A percentile compares a stretch with the other conserved stretches of the same genome.
Conservation (phyloP, 2,797 vertebrate species). For the Momotus momota region DNA sequence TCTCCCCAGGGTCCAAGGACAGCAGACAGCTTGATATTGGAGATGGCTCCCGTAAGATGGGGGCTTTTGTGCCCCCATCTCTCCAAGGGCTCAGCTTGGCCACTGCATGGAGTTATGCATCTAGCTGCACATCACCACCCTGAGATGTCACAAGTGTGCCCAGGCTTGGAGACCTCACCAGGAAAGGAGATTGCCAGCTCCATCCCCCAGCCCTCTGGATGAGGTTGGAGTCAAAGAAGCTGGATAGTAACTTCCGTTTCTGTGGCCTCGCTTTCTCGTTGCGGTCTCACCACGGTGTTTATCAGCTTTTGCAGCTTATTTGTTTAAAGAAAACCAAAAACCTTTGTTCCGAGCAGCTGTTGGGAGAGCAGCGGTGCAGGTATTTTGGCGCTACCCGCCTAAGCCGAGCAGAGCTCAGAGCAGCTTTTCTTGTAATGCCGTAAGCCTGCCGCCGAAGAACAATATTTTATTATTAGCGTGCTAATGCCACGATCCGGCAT, state of each 20-base stretch:
- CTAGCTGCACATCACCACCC: not conserved
- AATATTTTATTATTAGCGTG: not conserved
- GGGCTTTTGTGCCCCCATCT: not conserved
- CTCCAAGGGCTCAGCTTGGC: not conserved
- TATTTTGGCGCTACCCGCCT: rapidly evolving
- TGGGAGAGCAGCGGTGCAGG: not conserved
- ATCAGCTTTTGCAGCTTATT: not conserved
- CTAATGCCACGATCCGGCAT: not conserved
- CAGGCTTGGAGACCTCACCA: rapidly evolving
- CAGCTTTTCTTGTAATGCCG: not conserved
- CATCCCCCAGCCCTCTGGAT: not conserved
- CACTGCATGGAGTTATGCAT: no score
- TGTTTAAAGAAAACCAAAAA: not conserved
- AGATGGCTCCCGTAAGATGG: rapidly evolving
- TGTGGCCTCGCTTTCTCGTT: not conserved
- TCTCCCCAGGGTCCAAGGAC: not conserved
- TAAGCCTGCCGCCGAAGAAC: not conserved
- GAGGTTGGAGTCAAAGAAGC: not conserved
- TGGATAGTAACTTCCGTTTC: not conserved
- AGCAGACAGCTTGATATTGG: rapidly evolving
- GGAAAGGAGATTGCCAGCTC: rapidly evolving
- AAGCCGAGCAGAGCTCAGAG: not conserved
- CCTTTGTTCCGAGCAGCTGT: not conserved
- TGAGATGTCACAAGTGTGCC: not conserved
- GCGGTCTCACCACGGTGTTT: not conserved